phyloP scores from a whole-genome alignment of 1,140 invertebrate genomes.

The Lepidurus packardi region DNA sequence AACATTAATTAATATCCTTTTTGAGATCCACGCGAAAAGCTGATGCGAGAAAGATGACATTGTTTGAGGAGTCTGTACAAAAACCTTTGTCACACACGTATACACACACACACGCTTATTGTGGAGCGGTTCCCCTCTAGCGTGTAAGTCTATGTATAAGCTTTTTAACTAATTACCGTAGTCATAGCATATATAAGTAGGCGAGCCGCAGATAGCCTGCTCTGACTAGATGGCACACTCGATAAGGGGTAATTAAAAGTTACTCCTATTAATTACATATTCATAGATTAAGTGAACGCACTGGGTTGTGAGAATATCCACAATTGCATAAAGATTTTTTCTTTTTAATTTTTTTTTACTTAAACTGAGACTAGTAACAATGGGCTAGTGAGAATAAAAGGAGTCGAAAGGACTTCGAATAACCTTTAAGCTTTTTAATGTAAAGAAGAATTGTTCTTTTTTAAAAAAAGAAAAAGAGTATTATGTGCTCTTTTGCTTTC shows the following conservation, averaged over 20 bases:
- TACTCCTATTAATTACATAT: conserved; percentile 22
- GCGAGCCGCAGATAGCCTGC: conserved; percentile 20
- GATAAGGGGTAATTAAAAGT: conserved; percentile 22
- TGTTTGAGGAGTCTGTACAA: background rate
- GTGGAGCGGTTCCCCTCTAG: background rate
- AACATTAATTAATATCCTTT: background rate
- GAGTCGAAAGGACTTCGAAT: too few species aligned
- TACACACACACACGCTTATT: background rate
- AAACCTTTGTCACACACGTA: background rate
- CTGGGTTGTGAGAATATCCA: background rate
- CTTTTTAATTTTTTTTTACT: too few species aligned
- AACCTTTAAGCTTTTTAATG: too few species aligned
- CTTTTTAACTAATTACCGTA: conserved; percentile 11
- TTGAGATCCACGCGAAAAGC: background rate
- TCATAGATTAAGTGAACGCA: background rate
- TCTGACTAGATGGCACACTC: conserved; percentile 17
- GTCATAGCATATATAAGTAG: conserved; percentile 13
- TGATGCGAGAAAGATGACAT: conserved; percentile 11
- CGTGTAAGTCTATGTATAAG: conserved; percentile 9
- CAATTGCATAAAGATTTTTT: background rate
- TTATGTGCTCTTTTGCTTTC: background rate
- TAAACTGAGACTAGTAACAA: too few species aligned
- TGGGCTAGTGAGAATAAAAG: too few species aligned
- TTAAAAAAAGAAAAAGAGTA: too few species aligned
- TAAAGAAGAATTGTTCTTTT: too few species aligned